Base-by-base conservation (phyloP, 1,140 invertebrate species). In the Polyergus mexicanus region DNA sequence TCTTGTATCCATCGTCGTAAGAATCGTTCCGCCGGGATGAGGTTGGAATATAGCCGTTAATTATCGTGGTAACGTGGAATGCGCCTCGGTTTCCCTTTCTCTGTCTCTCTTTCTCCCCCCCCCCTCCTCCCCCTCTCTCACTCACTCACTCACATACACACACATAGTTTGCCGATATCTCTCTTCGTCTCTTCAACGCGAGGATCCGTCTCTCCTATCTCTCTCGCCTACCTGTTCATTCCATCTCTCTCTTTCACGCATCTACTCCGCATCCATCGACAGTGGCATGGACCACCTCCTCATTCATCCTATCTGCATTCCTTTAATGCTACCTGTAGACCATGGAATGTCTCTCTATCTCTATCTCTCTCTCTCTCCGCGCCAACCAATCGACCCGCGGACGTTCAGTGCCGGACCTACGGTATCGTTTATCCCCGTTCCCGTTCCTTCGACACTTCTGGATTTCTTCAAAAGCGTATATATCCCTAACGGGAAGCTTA, bases 301-400 rank as follows among this genome's bases (percentile, higher is more conserved):
- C 93, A 94, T 94, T 94, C 93, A 94, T 94, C 91, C 92, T 90
- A 94, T 94, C 94, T 94, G 91, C 93, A 94, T 94, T 94, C 93
- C 93, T 91, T 88, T 90, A 88, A 91, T 92, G 93, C 93, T 94
- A 94, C 93, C 93, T 94, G 94, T 92, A 91, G 89, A 90, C 91
- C 88, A 78, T 94, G 93, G 93, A 94, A 94, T 94, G 92, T 91
- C n/a, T n/a, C n/a, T n/a, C n/a, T n/a, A n/a, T n/a, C n/a, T n/a
- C n/a, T n/a, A n/a, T n/a, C n/a, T n/a, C n/a, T n/a, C n/a, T n/a
- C n/a, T n/a, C n/a, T n/a, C n/a, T n/a, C 75, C 86, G 78, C 68
- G 84, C 28, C 76, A 74, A 86, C 83, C 76, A 62, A 78, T 56
- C 76, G 54, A 75, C 35, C 89, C 60, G 77, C 74, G 74, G 68